Evolutionary conservation across 2,113 vertebrate genomes (phyloP), one percentile per base, ranked within the genome.

Genomic region (Coracopsis vasa): DNA sequence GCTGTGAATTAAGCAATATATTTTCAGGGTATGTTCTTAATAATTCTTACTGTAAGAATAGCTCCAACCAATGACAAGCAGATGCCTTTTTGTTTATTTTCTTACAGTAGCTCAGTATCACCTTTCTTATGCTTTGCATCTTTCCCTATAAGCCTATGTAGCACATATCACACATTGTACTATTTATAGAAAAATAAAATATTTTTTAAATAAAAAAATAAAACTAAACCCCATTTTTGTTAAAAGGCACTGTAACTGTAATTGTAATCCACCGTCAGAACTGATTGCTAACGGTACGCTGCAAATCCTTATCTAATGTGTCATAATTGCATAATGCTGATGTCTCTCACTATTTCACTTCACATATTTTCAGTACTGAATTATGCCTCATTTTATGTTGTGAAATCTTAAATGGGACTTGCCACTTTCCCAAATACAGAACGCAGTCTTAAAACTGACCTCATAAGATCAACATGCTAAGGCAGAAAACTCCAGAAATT

Each of bases 291-390:
- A 98, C 85, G 94, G 90, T 95, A 80, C 73, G 86, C 85, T 90
- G 86, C 97, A 98, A 98, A 97, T 96, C 97, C 96, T 97, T 96
- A 97, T 95, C 92, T 96, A 97, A 97, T 81, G 92, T 92, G 92
- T 97, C 97, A 95, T 98, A 98, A 98, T 61, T 97, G 91, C 93
- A 97, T 98, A 97, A 97, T 80, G 86, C 87, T 88, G 92, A 96
- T 94, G 92, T 91, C 94, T 94, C 87, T 96, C 85, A 94, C 56
- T 74, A 96, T 95, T 97, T 95, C 75, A 80, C 92, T 96, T 92
- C 81, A 87, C 53, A 48, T 71, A 82, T 80, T 86, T 97, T 69
- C 81, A 81, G 84, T 56, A 91, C 80, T 93, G 70, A 93, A 96
- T 97, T 83, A 95, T 86, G 90, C 88, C 89, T 94, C 62, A 42